Percentiles rank a stretch among this genome's conserved stretches.
Conservation (phyloP, 2,888 invertebrate species). For the Vannuccia rotundouncinata region DNA sequence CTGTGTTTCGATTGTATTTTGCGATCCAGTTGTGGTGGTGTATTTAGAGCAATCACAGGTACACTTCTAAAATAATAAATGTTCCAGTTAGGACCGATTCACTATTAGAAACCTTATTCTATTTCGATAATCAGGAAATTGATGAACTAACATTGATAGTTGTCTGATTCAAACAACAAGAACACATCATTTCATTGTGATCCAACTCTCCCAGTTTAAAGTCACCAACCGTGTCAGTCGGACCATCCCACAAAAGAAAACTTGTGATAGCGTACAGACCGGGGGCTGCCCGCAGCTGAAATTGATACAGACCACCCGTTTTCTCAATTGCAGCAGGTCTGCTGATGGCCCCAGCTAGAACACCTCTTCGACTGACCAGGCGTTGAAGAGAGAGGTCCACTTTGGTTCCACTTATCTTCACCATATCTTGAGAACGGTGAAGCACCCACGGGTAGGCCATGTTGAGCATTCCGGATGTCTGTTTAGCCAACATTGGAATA, state of each 20-base stretch:
- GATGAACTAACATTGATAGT: too few relatives aligned
- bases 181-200: background rate
- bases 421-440: background rate
- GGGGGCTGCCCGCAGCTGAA: background rate
- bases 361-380: background rate
- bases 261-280: background rate
- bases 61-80: too few relatives aligned
- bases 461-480: background rate
- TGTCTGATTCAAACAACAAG: too few relatives aligned
- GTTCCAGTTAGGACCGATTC: too few relatives aligned
- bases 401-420: background rate
- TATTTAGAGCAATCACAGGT: too few relatives aligned
- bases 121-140: too few relatives aligned
- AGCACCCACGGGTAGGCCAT: background rate
- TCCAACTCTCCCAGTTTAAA: background rate
- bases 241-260: background rate
- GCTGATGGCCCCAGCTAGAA: background rate
- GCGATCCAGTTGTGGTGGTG: too few relatives aligned
- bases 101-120: too few relatives aligned
- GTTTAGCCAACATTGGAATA: too few relatives aligned
- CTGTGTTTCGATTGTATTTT: too few relatives aligned
- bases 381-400: background rate
- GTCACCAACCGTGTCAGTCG: background rate
- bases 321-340: background rate
- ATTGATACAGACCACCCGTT: background rate